These are phyloP conservation scores for Drosophila nebulosa DNA, from an alignment of 1,140 invertebrate species.

Conservation along the genomic window DNA sequence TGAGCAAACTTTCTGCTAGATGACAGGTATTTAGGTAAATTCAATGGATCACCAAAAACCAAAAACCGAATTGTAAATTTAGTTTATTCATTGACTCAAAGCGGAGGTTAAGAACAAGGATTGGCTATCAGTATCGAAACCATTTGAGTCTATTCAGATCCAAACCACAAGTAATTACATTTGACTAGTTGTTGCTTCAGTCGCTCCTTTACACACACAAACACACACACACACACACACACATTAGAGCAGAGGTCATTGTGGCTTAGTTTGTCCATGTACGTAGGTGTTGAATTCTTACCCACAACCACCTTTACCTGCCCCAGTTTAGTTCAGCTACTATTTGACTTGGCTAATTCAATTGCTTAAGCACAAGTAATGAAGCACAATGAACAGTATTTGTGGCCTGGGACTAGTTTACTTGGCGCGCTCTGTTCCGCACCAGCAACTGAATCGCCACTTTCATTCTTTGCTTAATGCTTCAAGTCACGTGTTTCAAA, in stretches of 20 bases:
- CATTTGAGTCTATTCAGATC: background rate
- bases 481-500: conserved; percentile 42
- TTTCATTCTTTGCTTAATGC: conserved; percentile 25
- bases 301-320: background rate
- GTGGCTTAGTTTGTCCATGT: background rate
- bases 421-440: background rate
- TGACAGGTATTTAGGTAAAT: conserved; percentile 5
- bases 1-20: no score
- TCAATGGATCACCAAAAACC: background rate
- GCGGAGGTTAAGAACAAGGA: background rate
- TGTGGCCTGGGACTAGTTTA: conserved; percentile 5
- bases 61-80: background rate
- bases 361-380: conserved; percentile 55
- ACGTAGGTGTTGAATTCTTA: background rate
- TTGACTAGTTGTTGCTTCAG: conserved; percentile 16
- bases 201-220: background rate
- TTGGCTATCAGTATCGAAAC: background rate
- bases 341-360: conserved; percentile 53
- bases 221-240: no score
- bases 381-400: conserved; percentile 29
- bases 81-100: background rate
- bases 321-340: background rate
- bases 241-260: background rate
- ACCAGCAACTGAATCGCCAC: background rate
- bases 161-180: conserved; percentile 33